A percentile compares a stretch with the other conserved stretches of the same genome.
phyloP scores from a whole-genome alignment of 2,113 vertebrate genomes.

The Bos indicus region DNA sequence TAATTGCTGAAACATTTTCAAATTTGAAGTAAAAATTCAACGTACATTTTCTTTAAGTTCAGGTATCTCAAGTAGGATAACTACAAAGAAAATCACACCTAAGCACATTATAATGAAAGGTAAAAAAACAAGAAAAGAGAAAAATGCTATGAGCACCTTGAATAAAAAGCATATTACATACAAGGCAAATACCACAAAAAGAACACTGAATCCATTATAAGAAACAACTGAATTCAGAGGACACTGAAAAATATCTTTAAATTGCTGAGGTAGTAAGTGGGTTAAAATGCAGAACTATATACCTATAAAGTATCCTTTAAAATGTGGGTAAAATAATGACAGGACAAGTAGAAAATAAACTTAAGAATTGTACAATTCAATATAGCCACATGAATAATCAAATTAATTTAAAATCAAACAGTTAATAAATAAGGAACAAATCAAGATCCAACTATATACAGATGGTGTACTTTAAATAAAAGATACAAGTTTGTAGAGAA shows the following conservation, averaged over 20 bases:
- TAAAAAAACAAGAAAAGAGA: background rate
- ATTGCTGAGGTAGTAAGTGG: background rate
- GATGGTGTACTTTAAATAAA: background rate
- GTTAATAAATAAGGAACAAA: background rate
- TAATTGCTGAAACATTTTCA: background rate
- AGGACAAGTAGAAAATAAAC: background rate
- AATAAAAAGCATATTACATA: background rate
- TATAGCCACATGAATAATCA: background rate
- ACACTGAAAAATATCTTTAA: background rate
- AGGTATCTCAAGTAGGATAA: background rate
- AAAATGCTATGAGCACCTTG: background rate
- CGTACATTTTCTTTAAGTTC: background rate
- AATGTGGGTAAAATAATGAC: background rate
- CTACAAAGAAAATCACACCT: background rate
- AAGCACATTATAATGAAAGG: background rate
- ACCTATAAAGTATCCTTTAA: background rate
- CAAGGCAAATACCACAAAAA: background rate
- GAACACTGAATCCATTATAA: background rate
- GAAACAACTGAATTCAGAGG: background rate
- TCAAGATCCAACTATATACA: background rate
- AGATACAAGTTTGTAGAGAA: background rate
- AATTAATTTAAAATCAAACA: background rate
- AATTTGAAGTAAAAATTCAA: background rate
- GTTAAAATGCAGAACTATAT: background rate
- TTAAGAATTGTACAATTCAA: background rate